Evolutionary conservation across 2,888 invertebrate genomes (phyloP).

Genomic region (Cantharis rufa): DNA sequence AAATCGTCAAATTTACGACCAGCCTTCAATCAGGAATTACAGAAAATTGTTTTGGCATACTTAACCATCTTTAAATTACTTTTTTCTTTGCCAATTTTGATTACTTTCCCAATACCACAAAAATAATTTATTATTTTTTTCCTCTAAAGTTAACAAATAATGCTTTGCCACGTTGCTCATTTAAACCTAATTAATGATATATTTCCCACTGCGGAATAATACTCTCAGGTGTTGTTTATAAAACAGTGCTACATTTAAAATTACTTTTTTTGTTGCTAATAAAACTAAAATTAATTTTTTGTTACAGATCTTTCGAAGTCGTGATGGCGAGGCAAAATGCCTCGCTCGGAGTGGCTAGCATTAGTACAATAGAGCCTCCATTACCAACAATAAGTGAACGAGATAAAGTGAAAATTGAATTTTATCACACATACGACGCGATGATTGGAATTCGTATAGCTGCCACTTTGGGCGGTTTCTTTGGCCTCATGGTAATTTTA

Average conservation of each 20-base stretch:
- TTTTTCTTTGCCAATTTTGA: background rate
- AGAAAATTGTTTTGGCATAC: background rate
- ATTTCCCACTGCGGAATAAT: too few relatives aligned
- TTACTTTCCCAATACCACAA: background rate
- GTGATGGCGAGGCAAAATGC: conserved; percentile 51
- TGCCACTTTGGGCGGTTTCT: conserved; percentile 88
- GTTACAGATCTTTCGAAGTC: conserved; percentile 41
- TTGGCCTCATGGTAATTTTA: conserved; percentile 87
- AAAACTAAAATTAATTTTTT: background rate
- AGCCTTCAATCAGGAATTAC: background rate
- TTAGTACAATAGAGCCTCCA: conserved; percentile 36
- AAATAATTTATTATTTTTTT: background rate
- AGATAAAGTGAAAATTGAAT: conserved; percentile 76
- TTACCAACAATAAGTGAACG: conserved; percentile 30
- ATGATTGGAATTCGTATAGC: conserved; percentile 94
- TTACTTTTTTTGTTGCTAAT: background rate
- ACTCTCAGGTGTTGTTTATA: too few relatives aligned
- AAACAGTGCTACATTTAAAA: background rate
- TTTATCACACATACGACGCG: conserved; percentile 89
- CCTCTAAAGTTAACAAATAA: too few relatives aligned
- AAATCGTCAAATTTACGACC: background rate
- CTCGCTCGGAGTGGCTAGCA: conserved; percentile 43
- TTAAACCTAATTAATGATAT: too few relatives aligned
- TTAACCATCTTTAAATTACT: background rate
- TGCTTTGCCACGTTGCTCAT: too few relatives aligned